Base-by-base conservation (phyloP, 2,797 vertebrate species). In the Galaxias olidus region DNA sequence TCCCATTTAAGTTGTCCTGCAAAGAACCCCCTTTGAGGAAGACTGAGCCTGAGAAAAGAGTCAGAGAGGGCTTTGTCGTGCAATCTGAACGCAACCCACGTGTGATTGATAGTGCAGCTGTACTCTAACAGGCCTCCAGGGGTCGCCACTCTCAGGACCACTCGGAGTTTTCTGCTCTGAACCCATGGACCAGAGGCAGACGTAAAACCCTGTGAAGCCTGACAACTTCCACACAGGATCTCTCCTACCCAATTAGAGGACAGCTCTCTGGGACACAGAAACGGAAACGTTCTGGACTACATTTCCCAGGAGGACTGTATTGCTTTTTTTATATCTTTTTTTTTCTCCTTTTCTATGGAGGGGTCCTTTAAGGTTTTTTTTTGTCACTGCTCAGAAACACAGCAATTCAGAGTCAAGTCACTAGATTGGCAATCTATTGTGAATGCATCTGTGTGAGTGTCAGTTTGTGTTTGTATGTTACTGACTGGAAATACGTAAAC, bases 181-280 rank as follows among this genome's bases (percentile, higher is more conserved):
- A 79, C 77, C 78, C 79, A 82, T 51, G 56, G 81, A 83, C 87
- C n/a, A n/a, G n/a, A 88, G 74, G 78, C 77, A 74, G 82, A 84
- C 83, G 87, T 89, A 87, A 90, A 86, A 85, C 66, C 74, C 83
- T 77, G 86, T 86, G 77, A 90, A 90, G 87, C 89, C 79, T 88
- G 84, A 88, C 84, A 76, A 84, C 89, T 91, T 92, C 87, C 88
- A 91, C 45, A 65, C 78, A 59, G 17, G 76, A 81, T 77, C 71
- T 80, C 76, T 69, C 72, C 88, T 90, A 89, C 86, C 88, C 87
- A 91, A 91, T 91, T 91, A 91, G 78, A 12, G 51, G 65, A 68
- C 55, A 74, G 20, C 72, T 80, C 71, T 11, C 74, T 81, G 76
- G 65, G 84, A 75, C 45, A 62, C 67, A 83, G 76, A 85, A 90